Evolutionary conservation across 2,113 vertebrate species (phyloP).

Genomic region (Dryoscopus gambensis): DNA sequence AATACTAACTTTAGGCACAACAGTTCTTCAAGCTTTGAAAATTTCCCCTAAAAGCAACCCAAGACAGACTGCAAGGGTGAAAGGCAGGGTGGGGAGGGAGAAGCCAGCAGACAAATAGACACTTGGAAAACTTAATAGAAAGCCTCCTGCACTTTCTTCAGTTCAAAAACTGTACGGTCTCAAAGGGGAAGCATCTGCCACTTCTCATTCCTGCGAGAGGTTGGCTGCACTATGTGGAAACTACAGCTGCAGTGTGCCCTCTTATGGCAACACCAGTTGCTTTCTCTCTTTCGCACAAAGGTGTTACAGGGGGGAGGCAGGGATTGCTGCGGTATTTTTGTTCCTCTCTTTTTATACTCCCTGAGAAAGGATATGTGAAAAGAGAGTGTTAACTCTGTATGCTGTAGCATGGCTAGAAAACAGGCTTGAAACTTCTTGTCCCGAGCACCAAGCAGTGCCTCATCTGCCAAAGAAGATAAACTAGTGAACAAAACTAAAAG

Average conservation of each 20-base stretch:
- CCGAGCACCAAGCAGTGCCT: neutral
- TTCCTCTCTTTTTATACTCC: neutral
- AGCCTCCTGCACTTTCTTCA: neutral
- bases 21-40: neutral
- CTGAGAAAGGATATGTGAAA: fast-evolving
- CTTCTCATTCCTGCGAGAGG: neutral
- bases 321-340: neutral
- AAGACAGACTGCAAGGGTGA: neutral
- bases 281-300: neutral
- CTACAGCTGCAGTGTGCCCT: slow-evolving; percentile 35
- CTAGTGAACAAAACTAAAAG: neutral
- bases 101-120: neutral
- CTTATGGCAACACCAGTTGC: slow-evolving; percentile 46
- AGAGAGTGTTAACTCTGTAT: neutral
- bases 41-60: neutral
- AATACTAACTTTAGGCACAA: neutral
- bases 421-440: neutral
- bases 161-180: neutral
- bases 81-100: neutral
- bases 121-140: neutral
- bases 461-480: neutral
- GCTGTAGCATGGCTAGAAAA: neutral
- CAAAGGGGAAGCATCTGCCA: neutral
- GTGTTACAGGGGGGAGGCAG: fast-evolving
- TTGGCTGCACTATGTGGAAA: neutral